phyloP scores from a whole-genome alignment of 2,113 vertebrate genomes.

The Pogona vitticeps region DNA sequence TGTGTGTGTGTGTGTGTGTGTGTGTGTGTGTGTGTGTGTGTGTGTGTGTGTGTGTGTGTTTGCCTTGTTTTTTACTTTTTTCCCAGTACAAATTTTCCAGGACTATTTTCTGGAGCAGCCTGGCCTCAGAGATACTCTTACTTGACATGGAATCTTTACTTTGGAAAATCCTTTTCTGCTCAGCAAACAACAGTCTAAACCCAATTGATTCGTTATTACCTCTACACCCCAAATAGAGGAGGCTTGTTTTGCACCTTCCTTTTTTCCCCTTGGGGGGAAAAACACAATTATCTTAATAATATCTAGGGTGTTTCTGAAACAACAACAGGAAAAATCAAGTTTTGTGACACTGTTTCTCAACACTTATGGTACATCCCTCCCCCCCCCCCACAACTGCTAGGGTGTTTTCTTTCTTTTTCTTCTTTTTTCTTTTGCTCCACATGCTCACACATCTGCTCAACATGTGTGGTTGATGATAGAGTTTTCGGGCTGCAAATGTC shows the following conservation, averaged over 20 bases:
- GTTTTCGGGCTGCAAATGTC: constrained; percentile 75
- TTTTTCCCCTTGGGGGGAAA: constrained; percentile 38
- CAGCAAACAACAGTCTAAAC: constrained; percentile 21
- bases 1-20: constrained; percentile 56
- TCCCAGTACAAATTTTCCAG: constrained; percentile 73
- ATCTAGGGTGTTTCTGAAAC: constrained; percentile 63
- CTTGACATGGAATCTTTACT: constrained; percentile 71
- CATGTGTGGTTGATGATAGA: constrained; percentile 79
- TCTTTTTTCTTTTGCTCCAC: constrained; percentile 66
- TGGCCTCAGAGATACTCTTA: constrained; percentile 65
- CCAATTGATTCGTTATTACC: constrained; percentile 66
- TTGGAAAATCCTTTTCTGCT: constrained; percentile 66
- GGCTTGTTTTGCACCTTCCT: constrained; percentile 33
- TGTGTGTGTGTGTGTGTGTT: background rate
- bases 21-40: constrained; percentile 53
- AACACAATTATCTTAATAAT: constrained; percentile 66
- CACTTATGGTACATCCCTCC: constrained; percentile 80
- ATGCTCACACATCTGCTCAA: constrained; percentile 84
- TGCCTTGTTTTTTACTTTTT: constrained; percentile 25
- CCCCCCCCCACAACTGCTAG: constrained; percentile 76
- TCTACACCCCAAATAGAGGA: constrained; percentile 64
- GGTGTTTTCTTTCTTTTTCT: constrained; percentile 69
- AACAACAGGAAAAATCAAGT: constrained; percentile 54
- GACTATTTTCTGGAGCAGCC: constrained; percentile 70
- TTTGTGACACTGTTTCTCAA: constrained; percentile 77